A percentile compares a stretch with the other conserved stretches of the same genome.
Evolutionary conservation across 2,888 invertebrate genomes (phyloP).

Genomic region (Oscheius myriophilus): DNA sequence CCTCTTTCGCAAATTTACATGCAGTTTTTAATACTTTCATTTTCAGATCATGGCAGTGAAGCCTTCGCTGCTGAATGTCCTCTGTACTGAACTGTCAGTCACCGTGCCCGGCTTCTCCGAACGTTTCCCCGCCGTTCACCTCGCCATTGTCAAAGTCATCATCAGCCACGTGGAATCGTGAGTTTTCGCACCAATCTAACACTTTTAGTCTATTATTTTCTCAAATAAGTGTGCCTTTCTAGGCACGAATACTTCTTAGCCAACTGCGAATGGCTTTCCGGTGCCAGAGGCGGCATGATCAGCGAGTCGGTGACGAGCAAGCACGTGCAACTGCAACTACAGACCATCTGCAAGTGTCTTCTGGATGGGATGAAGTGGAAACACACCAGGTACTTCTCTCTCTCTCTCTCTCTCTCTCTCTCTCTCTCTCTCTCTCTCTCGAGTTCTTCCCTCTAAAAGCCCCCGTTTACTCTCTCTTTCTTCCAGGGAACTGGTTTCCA

Average conservation of each 20-base stretch:
- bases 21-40: too few relatives aligned
- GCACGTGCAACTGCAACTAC: slow-evolving; percentile 21
- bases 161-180: slow-evolving; percentile 37
- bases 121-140: slow-evolving; percentile 38
- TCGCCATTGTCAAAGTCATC: slow-evolving; percentile 33
- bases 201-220: background rate
- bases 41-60: slow-evolving; percentile 58
- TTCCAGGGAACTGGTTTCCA: slow-evolving; percentile 16
- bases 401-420: too few relatives aligned
- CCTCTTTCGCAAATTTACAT: too few relatives aligned
- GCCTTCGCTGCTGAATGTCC: slow-evolving; percentile 57
- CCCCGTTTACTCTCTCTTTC: too few relatives aligned
- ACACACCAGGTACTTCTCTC: slow-evolving; percentile 1
- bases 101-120: slow-evolving; percentile 30
- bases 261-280: slow-evolving; percentile 41
- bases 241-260: slow-evolving; percentile 49
- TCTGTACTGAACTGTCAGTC: slow-evolving; percentile 39
- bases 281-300: slow-evolving; percentile 18
- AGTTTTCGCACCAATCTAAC: slow-evolving; percentile 3
- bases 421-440: too few relatives aligned
- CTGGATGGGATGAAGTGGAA: slow-evolving; percentile 22
- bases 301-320: slow-evolving; percentile 21
- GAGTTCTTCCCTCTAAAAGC: background rate
- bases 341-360: slow-evolving; percentile 7
- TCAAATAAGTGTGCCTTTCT: slow-evolving; percentile 10